Conservation (phyloP, 2,113 vertebrate species). For the Poeciliopsis retropinna region DNA sequence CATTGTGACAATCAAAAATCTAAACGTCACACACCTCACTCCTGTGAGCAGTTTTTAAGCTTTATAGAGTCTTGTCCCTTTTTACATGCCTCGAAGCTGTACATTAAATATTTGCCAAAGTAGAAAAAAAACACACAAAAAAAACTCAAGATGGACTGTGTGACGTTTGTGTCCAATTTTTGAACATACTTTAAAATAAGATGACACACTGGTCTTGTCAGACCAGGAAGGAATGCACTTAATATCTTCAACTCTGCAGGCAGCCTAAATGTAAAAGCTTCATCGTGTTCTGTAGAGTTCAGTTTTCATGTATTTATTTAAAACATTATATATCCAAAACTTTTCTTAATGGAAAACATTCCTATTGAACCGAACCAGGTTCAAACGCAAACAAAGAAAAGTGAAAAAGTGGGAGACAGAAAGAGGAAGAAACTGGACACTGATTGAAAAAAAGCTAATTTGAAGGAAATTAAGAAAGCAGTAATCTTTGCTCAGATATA, state of each 20-base stretch:
- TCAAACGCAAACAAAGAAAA: conserved; percentile 1
- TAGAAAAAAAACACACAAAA: too few species aligned
- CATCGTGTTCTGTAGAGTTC: conserved; percentile 21
- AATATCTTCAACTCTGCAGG: conserved; percentile 10
- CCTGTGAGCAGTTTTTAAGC: background rate
- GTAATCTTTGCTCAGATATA: background rate
- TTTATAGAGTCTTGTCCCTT: background rate
- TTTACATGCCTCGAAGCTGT: conserved; percentile 18
- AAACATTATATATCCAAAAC: conserved; percentile 49
- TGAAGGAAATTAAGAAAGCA: background rate
- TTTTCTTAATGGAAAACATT: conserved; percentile 20
- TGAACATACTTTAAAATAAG: background rate
- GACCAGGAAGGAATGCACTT: conserved; percentile 14
- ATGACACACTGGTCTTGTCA: conserved; percentile 4
- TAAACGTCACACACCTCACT: background rate
- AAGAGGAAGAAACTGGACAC: background rate
- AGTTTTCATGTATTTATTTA: conserved; percentile 58
- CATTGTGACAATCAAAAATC: background rate
- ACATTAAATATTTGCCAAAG: conserved; percentile 15
- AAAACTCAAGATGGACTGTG: background rate
- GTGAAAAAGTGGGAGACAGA: background rate
- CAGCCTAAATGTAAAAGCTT: conserved; percentile 14
- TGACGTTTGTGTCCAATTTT: background rate
- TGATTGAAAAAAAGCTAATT: background rate
- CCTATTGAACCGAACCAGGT: conserved; percentile 10